phyloP scores from a whole-genome alignment of 2,888 invertebrate species.

The Hirtodrosophila trivittata region DNA sequence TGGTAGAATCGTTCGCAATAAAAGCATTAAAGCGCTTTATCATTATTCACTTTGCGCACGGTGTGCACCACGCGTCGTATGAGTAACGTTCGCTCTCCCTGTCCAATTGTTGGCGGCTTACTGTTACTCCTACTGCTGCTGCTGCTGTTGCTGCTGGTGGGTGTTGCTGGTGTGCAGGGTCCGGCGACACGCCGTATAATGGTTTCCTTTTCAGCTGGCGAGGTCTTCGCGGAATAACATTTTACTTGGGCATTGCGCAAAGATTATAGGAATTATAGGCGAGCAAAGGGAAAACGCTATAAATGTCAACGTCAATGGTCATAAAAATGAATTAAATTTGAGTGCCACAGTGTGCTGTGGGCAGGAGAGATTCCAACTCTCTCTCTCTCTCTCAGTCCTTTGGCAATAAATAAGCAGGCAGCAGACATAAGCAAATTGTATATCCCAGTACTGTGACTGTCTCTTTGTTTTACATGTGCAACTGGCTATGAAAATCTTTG shows the following conservation, averaged over 20 bases:
- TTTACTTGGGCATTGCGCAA: constrained; percentile 54
- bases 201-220: constrained; percentile 33
- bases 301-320: constrained; percentile 75
- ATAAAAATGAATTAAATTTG: constrained; percentile 72
- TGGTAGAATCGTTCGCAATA: constrained; percentile 77
- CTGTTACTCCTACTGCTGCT: not conserved
- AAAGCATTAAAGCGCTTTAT: constrained; percentile 80
- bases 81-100: constrained; percentile 36
- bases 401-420: constrained; percentile 57
- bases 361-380: not conserved
- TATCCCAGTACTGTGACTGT: constrained; percentile 25
- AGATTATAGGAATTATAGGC: constrained; percentile 75
- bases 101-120: constrained; percentile 10
- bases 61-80: constrained; percentile 59
- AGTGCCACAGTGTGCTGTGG: constrained; percentile 8
- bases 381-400: not conserved
- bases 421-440: constrained; percentile 61
- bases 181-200: constrained; percentile 36
- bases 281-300: constrained; percentile 61
- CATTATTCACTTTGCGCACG: constrained; percentile 79
- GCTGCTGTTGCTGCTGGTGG: not conserved
- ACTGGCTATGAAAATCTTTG: constrained; percentile 79
- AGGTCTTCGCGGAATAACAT: constrained; percentile 27
- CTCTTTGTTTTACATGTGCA: constrained; percentile 75
- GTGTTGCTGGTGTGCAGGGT: not conserved